Base-by-base conservation (phyloP, 2,113 vertebrate genomes). In the Etheostoma cragini region DNA sequence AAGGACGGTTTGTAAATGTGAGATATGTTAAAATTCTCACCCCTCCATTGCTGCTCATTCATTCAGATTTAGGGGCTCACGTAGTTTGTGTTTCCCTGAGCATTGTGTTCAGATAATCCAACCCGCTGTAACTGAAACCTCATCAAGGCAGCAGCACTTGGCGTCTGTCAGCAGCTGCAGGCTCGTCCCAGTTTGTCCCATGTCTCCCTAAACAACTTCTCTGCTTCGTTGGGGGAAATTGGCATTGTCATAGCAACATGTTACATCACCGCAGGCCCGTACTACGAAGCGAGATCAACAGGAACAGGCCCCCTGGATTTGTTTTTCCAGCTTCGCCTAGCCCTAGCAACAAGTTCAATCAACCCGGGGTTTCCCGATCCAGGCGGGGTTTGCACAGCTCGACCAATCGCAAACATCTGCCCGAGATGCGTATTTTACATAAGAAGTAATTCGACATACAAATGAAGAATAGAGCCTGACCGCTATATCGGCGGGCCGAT, bases 91-190 rank as follows among this genome's bases (percentile, higher is more conserved):
- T 49, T 64, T 73, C 49, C 46, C n/a, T 12, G 8, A n/a, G n/a
- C n/a, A 22, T 54, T 19, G 60, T 11, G 68, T 73, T 45, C 47
- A 57, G 17, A 33, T 22, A 75, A 24, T 70, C 38, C 30, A 22
- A 50, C 16, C 56, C 8, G 69, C 30, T 82, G 68, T 76, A 56
- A 81, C 76, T 50, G 62, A 72, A 71, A 62, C 19, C 21, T 70
- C 64, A 58, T 80, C 53, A 78, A 10, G 38, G 10, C 24, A 10
- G 14, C n/a, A 0, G 71, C 76, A 7, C 68, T 60, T 17, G 71
- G 21, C 67, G 19, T 79, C 66, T 82, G 81, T 73, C 72, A 33
- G 67, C 78, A 49, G 76, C 65, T 72, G 66, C 70, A 30, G 81
- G 30, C 38, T 61, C 8, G 13, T 81, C 70, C 78, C 73, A 49